Evolutionary conservation across 2,113 vertebrate genomes (phyloP).

Genomic region (Lota lota): DNA sequence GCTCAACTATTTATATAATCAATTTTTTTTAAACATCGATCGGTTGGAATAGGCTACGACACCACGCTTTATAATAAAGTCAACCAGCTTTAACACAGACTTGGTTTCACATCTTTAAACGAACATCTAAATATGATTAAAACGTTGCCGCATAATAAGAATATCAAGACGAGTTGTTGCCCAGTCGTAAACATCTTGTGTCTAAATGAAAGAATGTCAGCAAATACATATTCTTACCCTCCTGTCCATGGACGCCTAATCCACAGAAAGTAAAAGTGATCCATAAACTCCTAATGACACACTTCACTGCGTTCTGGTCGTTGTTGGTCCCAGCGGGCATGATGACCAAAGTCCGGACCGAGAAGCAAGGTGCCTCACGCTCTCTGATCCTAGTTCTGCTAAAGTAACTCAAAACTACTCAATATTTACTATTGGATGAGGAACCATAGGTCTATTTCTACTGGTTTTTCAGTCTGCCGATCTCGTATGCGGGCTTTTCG

Average conservation of each 20-base stretch:
- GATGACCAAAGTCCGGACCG: conserved; percentile 38
- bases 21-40: background rate
- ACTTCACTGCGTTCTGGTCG: conserved; percentile 44
- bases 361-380: conserved; percentile 34
- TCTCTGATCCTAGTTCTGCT: conserved; percentile 21
- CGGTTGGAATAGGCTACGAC: background rate
- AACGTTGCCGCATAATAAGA: background rate
- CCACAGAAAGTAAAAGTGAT: conserved; percentile 41
- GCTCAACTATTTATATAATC: background rate
- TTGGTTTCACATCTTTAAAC: background rate
- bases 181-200: conserved; percentile 4
- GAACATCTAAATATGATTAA: background rate
- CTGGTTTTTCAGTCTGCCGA: no score
- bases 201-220: background rate
- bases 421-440: conserved; percentile 53
- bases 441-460: no score
- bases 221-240: conserved; percentile 56
- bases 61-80: no score
- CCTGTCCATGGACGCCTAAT: conserved; percentile 52
- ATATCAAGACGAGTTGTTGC: no score
- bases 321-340: conserved; percentile 52
- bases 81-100: background rate
- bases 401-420: conserved; percentile 32
- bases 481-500: no score
- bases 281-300: conserved; percentile 42